Conservation (phyloP, 2,888 invertebrate species). For the Pharmacophagus antenor region DNA sequence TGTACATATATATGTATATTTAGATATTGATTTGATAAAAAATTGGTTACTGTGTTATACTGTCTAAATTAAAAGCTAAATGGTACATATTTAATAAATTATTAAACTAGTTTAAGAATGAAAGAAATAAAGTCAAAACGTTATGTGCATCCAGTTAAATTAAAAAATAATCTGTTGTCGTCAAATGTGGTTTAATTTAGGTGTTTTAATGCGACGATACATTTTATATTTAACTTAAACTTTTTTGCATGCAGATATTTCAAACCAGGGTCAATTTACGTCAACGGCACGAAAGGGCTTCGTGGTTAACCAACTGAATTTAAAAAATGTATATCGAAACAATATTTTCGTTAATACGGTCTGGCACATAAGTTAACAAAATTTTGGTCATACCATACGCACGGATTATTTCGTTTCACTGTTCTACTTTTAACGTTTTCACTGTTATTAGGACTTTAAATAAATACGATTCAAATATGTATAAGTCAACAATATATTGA, state of each 20-base stretch:
- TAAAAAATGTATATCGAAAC: constrained; percentile 16
- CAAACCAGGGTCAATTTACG: constrained; percentile 13
- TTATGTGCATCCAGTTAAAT: neutral
- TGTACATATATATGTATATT: too few species aligned
- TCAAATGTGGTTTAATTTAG: constrained; percentile 14
- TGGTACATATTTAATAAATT: too few species aligned
- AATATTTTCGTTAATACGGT: neutral
- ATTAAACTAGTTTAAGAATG: too few species aligned
- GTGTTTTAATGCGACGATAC: constrained; percentile 5
- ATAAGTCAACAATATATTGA: neutral
- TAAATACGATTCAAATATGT: neutral
- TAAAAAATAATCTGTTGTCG: constrained; percentile 1
- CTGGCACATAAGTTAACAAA: neutral
- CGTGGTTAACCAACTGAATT: constrained; percentile 24
- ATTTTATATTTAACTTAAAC: constrained; percentile 15
- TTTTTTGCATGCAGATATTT: constrained; percentile 8
- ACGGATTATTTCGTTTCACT: neutral
- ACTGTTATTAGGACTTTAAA: neutral
- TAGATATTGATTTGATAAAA: too few species aligned
- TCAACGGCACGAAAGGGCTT: constrained; percentile 27
- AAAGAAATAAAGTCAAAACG: too few species aligned
- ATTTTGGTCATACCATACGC: neutral
- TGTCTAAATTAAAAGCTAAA: too few species aligned
- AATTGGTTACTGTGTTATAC: too few species aligned
- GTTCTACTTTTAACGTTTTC: neutral